Base-by-base conservation (phyloP, 2,888 invertebrate genomes). In the Ophion ellenae region DNA sequence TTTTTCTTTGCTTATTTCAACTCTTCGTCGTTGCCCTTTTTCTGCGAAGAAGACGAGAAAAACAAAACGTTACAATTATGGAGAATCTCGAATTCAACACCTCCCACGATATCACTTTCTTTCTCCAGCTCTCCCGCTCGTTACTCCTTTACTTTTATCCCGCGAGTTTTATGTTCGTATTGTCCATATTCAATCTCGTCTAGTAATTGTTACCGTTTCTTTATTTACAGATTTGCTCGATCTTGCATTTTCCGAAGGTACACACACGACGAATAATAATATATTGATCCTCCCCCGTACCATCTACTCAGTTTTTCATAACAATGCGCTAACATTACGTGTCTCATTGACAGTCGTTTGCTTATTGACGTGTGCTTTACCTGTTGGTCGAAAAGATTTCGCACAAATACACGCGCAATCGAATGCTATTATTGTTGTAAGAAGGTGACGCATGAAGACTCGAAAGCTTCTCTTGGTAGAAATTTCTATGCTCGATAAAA, bases 211-310 rank as follows among this genome's bases (percentile, higher is more conserved):
- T 40, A 81, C 87, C 88, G 73, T 79, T 90, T 91, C 82, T 89
- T 88, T 91, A 80, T 90, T 93, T 92, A 83, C 93, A 92, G 93
- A 93, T 90, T 90, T 92, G 90, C 91, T 93, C 90, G 92, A 92
- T 90, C 90, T 93, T 90, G 90, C 90, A 87, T 91, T 92, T 88
- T 90, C 91, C 73, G 92, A 91, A 92, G 92, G 92, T 92, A 93
- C 85, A 88, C 83, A 20, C 57, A 59, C 73, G n/a, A 40, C 5
- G 47, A 61, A 84, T 70, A 86, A 63, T 78, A 71, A 76, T 69
- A 61, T 28, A n/a, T 40, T 40, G 40, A 7, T 40, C 40, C 40
- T 40, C 40, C 40, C 40, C 40, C 53, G 17, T 53, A 32, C 32
- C 32, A 4, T 32, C 3, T 32, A 53, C 17, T 14, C 53, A 28